These are phyloP conservation scores for Tichodroma muraria DNA, from an alignment of 2,113 vertebrate species.

Conservation along the genomic window DNA sequence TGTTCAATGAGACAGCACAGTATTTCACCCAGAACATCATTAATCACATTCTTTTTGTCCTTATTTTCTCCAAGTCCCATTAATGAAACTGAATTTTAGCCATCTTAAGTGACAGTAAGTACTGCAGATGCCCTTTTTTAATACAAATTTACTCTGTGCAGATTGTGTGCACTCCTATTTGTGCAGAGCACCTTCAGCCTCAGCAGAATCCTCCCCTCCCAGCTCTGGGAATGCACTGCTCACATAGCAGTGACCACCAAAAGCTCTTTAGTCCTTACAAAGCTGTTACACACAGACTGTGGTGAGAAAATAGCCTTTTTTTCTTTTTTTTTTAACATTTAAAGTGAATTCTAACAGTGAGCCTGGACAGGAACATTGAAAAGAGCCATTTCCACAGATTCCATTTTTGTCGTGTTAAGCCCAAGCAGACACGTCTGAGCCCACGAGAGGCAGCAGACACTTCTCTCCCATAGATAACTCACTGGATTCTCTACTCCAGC, in stretches of 20 bases:
- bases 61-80: background rate
- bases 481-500: background rate
- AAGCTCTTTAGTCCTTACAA: background rate
- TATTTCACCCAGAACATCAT: background rate
- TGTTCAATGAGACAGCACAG: background rate
- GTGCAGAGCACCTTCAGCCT: background rate
- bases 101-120: background rate
- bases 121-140: background rate
- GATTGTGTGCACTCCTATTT: fast-evolving
- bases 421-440: background rate
- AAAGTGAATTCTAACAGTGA: background rate
- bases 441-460: background rate
- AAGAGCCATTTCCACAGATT: background rate
- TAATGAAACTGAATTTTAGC: background rate
- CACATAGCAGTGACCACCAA: fast-evolving
- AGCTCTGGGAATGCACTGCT: background rate
- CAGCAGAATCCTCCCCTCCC: background rate
- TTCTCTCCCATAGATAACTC: background rate
- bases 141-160: no score
- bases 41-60: background rate
- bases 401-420: background rate
- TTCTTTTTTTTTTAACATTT: background rate
- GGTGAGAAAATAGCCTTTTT: background rate
- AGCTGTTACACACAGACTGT: background rate
- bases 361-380: background rate